Base-by-base conservation (phyloP, 2,113 vertebrate species). In the Cephalopterus ornatus region DNA sequence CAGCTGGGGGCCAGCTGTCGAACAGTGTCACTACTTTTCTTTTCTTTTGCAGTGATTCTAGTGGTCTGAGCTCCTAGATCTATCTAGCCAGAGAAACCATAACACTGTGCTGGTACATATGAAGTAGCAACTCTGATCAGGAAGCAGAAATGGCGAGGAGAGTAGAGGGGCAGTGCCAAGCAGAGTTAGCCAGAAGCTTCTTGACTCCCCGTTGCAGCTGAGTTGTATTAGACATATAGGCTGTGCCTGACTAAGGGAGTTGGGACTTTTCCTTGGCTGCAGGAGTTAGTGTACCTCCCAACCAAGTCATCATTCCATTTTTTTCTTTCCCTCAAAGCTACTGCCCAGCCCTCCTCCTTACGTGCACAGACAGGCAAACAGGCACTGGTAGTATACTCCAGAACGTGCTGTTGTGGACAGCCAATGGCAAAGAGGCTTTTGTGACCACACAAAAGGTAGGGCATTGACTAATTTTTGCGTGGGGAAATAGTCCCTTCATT, bases 361-460 rank as follows among this genome's bases (percentile, higher is more conserved):
- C 2, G 1, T 13, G 8, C 41, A 42, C 49, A 56, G 53, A n/a
- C 30, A 37, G 0, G 0, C 32, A 71, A 12, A 62, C 32, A 15
- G 0, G 0, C 37, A 28, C 35, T 73, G 21, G 9, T n/a, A 27
- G 8, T 14, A 6, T 23, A 32, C 6, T 56, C 42, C 41, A 35
- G 37, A 74, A 74, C 3, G 8, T 32, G 35, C 27, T 80, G 13
- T 49, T 88, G 24, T 89, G 24, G 33, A 62, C 42, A 78, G 46
- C 8, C n/a, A 37, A 5, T 41, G 39, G 19, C 55, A 53, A 16
- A 53, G n/a, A 26, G 1, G 0, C 9, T 74, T 62, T 70, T 74
- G 24, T 71, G 55, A 67, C 16, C 5, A 5, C 9, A n/a, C 59
- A 28, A 11, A 3, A 0, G 22, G 1, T 59, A 59, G 55, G 74